Evolutionary conservation across 2,888 invertebrate genomes (phyloP).

Genomic region (Rhagonycha fulva): DNA sequence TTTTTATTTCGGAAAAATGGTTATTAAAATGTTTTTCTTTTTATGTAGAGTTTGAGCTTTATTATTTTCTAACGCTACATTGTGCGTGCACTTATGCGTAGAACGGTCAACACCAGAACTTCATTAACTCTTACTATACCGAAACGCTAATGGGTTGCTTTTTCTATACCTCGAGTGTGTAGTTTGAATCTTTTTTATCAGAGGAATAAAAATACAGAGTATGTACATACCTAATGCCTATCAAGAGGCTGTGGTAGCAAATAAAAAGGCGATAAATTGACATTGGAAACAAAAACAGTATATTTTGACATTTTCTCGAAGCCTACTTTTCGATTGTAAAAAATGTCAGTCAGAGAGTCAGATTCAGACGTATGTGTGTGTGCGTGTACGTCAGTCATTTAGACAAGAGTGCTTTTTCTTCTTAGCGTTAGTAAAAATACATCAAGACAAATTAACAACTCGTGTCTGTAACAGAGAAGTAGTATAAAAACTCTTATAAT

Average conservation of each 20-base stretch:
- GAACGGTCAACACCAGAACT: neutral
- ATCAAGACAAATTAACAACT: constrained; percentile 18
- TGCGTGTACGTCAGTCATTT: neutral
- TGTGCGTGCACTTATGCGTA: neutral
- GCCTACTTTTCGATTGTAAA: neutral
- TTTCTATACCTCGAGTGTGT: neutral
- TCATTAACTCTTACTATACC: neutral
- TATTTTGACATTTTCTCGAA: neutral
- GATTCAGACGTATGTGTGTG: neutral
- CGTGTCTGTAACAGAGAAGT: constrained; percentile 17
- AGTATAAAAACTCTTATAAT: constrained; percentile 14
- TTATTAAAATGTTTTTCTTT: neutral
- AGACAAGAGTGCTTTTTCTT: neutral
- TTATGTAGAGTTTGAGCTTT: neutral
- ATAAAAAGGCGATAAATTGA: neutral
- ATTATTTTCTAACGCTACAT: neutral
- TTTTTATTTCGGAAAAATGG: neutral
- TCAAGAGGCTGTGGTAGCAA: neutral
- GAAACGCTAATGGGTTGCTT: neutral
- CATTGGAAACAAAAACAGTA: neutral
- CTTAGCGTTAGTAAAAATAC: neutral
- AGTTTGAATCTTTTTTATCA: neutral
- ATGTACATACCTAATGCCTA: neutral
- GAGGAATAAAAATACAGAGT: neutral
- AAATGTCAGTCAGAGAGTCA: neutral